Percentiles rank a stretch among this genome's conserved stretches.
phyloP scores from a whole-genome alignment of 2,888 invertebrate species.

The Lycia hirtaria region DNA sequence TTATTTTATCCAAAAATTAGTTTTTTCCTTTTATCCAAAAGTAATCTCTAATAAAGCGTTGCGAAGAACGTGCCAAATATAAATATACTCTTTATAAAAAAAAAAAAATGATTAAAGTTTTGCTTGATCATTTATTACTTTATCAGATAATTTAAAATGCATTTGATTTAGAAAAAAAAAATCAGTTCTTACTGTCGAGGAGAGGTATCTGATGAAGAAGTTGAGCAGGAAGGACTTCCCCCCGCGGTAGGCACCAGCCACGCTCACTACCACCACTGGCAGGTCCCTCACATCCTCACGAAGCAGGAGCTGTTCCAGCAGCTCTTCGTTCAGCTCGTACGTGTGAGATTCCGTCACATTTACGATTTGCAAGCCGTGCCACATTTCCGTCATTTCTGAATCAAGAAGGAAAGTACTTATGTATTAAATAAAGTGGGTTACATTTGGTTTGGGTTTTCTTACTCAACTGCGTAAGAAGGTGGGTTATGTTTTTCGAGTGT shows the following conservation, averaged over 20 bases:
- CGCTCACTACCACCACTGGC: conserved; percentile 47
- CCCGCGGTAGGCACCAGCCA: conserved; percentile 48
- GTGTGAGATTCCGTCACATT: conserved; percentile 25
- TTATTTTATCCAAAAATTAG: too few species aligned
- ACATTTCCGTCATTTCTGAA: conserved; percentile 19
- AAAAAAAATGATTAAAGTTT: too few species aligned
- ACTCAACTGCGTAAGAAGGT: too few species aligned
- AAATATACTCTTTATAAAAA: too few species aligned
- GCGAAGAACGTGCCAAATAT: too few species aligned
- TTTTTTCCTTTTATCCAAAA: too few species aligned
- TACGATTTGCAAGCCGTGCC: conserved; percentile 31
- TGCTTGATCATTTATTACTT: too few species aligned
- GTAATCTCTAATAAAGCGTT: too few species aligned
- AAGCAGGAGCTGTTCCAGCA: conserved; percentile 36
- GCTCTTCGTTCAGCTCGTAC: conserved; percentile 34
- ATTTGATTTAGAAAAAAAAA: too few species aligned
- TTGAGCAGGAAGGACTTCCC: conserved; percentile 51
- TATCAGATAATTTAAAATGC: too few species aligned
- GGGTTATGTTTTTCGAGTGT: too few species aligned
- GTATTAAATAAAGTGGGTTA: not conserved
- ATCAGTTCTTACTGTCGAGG: conserved; percentile 36
- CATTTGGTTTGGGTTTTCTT: too few species aligned
- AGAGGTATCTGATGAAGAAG: conserved; percentile 47
- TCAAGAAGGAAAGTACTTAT: not conserved
- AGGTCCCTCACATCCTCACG: conserved; percentile 40